Evolutionary conservation across 2,113 vertebrate species (phyloP), one percentile per base, ranked within the genome.

Genomic region (Isichthys henryi): DNA sequence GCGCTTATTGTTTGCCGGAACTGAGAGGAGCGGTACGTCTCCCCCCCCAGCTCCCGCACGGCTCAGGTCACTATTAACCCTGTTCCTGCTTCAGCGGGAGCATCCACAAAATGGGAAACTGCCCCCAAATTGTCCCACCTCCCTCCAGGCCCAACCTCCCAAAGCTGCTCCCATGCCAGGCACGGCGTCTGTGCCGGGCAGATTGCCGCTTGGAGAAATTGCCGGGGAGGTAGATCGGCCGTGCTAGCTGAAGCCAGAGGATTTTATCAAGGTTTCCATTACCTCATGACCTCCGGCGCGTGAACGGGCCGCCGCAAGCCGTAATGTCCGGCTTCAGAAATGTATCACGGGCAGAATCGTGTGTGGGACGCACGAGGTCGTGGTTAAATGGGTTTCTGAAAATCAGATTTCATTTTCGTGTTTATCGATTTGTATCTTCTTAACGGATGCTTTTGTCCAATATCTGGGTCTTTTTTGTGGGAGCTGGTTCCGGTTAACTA

Each of bases 1-100:
- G 89, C 19, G 86, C 53, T 62, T 87, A 66, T 62, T 89, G 90
- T 88, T 86, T 88, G 62, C 88, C 52, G 62, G 90, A 86, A 91
- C 89, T 62, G 84, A 48, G 15, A 1, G 39, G 43, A 56, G 66
- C 15, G 10, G 11, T 43, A n/a, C 58, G 39, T 1, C 39, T 5
- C 15, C 62, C 1, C 7, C 45, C 46, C 48, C 31, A 56, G 49
- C 2, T 15, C 23, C 10, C 0, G 4, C 3, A 3, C 5, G 3
- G 19, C 13, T 77, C 15, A 6, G 70, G 70, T 77, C 31, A 39
- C 48, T 43, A 58, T 89, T 45, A 83, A 58, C 35, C 5, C 35
- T 21, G 21, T 43, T 49, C 35, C 50, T 56, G 39, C 50, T 82
- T 2, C 52, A 27, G 70, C 17, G 9, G 48, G 13, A 80, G 46